These are phyloP conservation scores for Steatornis caripensis DNA, from an alignment of 2,113 vertebrate genomes.

Conservation along the genomic window DNA sequence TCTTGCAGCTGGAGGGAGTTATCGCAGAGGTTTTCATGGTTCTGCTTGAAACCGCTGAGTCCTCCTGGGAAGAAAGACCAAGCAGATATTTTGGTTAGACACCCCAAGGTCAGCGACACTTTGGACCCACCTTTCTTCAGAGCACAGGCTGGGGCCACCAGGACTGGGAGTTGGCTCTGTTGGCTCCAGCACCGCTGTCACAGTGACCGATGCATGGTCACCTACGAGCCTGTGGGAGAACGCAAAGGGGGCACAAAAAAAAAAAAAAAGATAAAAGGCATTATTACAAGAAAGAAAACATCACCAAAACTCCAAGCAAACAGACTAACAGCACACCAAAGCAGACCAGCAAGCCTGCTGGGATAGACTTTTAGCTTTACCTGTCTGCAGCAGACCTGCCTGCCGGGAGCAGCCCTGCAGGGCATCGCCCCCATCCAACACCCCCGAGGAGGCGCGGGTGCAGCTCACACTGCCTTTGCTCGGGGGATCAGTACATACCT, in stretches of 20 bases:
- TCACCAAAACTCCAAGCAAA: not conserved
- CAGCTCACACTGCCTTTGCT: accelerated
- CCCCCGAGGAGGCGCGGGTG: too few species aligned
- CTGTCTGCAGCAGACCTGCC: not conserved
- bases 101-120: accelerated
- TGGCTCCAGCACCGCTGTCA: not conserved
- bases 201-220: not conserved
- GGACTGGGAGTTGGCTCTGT: not conserved
- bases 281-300: not conserved
- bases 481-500: accelerated
- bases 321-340: not conserved
- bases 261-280: not conserved
- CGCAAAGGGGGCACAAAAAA: not conserved
- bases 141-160: not conserved
- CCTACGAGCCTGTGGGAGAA: accelerated
- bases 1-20: slow-evolving; percentile 94
- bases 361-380: not conserved
- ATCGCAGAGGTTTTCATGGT: slow-evolving; percentile 94
- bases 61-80: slow-evolving; percentile 78
- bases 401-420: not conserved
- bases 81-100: not conserved
- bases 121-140: not conserved
- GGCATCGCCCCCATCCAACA: not conserved
- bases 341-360: not conserved
- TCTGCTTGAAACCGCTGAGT: slow-evolving; percentile 91